phyloP scores from a whole-genome alignment of 2,113 vertebrate genomes.

The Rhabdomys dilectus region DNA sequence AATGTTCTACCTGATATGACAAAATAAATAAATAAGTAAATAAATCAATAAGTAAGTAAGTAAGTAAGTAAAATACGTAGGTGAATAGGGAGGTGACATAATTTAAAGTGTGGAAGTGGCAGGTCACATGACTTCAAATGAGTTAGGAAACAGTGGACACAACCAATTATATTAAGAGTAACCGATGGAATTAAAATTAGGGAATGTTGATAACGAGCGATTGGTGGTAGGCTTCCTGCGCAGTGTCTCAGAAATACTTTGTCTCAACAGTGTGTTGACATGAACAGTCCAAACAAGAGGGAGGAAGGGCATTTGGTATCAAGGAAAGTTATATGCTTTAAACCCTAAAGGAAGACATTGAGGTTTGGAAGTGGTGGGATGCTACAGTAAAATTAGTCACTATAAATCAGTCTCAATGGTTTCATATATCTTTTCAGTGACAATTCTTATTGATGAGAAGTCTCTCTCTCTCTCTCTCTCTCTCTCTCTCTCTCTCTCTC shows the following conservation, averaged over 20 bases:
- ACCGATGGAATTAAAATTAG: not conserved
- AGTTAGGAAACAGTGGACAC: slow-evolving; percentile 2
- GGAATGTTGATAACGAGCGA: not conserved
- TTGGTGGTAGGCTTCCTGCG: not conserved
- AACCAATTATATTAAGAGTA: not conserved
- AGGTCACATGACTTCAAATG: not conserved
- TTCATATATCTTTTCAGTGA: not conserved
- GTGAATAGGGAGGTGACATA: not conserved
- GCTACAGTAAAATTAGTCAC: not conserved
- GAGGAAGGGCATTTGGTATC: accelerated
- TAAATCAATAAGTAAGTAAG: too few species aligned
- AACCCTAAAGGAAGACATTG: not conserved
- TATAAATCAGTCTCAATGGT: not conserved
- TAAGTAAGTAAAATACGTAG: not conserved
- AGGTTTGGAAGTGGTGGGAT: not conserved
- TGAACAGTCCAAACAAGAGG: not conserved
- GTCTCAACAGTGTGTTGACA: not conserved
- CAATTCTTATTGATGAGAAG: not conserved
- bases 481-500: too few species aligned
- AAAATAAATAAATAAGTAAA: not conserved
- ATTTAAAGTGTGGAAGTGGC: not conserved
- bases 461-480: not conserved
- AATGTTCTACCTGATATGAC: not conserved
- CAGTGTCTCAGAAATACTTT: not conserved
- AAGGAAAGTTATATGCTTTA: not conserved